phyloP scores from a whole-genome alignment of 2,113 vertebrate species.

The Uria aalge region DNA sequence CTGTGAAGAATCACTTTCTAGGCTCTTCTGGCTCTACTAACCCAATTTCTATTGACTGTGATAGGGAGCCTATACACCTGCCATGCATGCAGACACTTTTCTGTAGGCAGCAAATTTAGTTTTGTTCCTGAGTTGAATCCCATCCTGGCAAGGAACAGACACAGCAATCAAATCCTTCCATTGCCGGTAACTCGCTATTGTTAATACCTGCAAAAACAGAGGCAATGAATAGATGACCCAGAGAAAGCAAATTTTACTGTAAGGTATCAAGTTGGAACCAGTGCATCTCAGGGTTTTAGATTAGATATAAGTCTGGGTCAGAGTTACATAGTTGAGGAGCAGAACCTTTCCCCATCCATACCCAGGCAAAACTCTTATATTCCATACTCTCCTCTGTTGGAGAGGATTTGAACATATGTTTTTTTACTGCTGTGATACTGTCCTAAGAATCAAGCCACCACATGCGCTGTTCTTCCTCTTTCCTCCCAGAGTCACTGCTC shows the following conservation, averaged over 20 bases:
- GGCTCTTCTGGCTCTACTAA: background rate
- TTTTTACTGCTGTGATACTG: background rate
- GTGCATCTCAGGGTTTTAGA: background rate
- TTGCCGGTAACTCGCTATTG: background rate
- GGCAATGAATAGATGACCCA: background rate
- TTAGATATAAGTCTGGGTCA: background rate
- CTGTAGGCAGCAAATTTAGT: background rate
- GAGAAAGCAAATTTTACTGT: background rate
- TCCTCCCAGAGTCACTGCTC: background rate
- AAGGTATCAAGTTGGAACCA: background rate
- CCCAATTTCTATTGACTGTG: background rate
- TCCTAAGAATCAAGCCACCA: background rate
- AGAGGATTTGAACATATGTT: background rate
- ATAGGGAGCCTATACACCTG: background rate
- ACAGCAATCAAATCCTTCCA: background rate
- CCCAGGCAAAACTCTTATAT: background rate
- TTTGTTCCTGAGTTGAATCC: background rate
- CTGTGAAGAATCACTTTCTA: background rate
- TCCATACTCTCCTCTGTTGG: background rate
- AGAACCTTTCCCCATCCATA: background rate
- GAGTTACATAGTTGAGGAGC: background rate
- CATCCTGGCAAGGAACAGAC: background rate
- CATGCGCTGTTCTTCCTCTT: background rate
- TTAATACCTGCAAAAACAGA: background rate
- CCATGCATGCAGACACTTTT: background rate